Percentiles rank a stretch among this genome's conserved stretches.
Evolutionary conservation across 2,113 vertebrate genomes (phyloP).

Genomic region (Mustela lutreola): DNA sequence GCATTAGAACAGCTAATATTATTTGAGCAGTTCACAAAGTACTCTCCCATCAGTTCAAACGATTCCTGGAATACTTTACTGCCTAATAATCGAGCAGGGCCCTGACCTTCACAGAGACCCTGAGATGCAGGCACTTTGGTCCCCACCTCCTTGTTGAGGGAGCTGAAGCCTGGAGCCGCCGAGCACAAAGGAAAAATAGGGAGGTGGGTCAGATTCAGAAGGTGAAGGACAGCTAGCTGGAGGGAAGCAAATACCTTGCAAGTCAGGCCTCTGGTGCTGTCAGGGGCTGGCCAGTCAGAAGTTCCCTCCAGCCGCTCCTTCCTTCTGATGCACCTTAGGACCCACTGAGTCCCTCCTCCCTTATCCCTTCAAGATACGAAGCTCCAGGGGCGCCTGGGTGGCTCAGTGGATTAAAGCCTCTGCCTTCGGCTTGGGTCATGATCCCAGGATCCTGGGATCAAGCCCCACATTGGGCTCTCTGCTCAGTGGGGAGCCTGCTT

Average conservation of each 20-base stretch:
- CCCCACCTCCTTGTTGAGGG: not conserved
- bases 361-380: not conserved
- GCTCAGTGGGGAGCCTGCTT: too few species aligned
- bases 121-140: not conserved
- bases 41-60: not conserved
- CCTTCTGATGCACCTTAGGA: not conserved
- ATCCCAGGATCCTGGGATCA: too few species aligned
- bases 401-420: too few species aligned
- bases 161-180: not conserved
- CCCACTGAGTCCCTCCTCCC: not conserved
- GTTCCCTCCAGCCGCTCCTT: not conserved
- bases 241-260: not conserved
- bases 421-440: too few species aligned
- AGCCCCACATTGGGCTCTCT: too few species aligned
- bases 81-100: not conserved
- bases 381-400: too few species aligned
- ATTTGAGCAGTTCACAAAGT: not conserved
- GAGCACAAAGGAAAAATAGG: not conserved
- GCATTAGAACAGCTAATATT: not conserved
- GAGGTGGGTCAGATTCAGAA: not conserved
- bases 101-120: not conserved
- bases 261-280: not conserved
- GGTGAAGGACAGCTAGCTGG: not conserved
- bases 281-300: not conserved
- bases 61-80: not conserved